Percentiles rank a stretch among this genome's conserved stretches.
Evolutionary conservation across 1,140 invertebrate species (phyloP).

Genomic region (Drosophila bocki): DNA sequence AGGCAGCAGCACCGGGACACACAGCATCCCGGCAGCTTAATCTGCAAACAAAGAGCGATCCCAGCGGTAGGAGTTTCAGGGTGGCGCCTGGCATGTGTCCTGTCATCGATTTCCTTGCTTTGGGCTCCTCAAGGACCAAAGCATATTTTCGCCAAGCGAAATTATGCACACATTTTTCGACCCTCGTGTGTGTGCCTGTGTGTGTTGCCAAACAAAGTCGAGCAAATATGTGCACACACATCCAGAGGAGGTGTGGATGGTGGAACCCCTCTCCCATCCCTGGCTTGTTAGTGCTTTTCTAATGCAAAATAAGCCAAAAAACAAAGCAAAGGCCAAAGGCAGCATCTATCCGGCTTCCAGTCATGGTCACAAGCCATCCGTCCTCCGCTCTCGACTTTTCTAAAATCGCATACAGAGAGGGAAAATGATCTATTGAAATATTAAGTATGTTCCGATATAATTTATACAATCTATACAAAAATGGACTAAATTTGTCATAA

Average conservation of each 20-base stretch:
- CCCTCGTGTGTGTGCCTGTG: slow-evolving; percentile 4
- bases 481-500: not conserved
- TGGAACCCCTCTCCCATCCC: not conserved
- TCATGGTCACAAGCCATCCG: slow-evolving; percentile 17
- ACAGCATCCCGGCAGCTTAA: slow-evolving; percentile 23
- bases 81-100: slow-evolving; percentile 25
- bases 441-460: not conserved
- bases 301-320: slow-evolving; percentile 66
- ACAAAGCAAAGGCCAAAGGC: slow-evolving; percentile 40
- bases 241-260: slow-evolving; percentile 6
- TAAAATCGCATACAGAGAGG: not conserved
- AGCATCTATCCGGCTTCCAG: slow-evolving; percentile 37
- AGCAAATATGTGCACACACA: slow-evolving; percentile 61
- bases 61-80: not conserved
- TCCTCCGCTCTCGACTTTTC: not conserved
- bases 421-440: not conserved
- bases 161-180: slow-evolving; percentile 70
- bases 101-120: slow-evolving; percentile 45
- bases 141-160: slow-evolving; percentile 66
- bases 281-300: slow-evolving; percentile 40
- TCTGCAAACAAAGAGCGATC: slow-evolving; percentile 41
- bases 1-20: not conserved
- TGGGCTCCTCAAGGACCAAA: slow-evolving; percentile 48
- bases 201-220: slow-evolving; percentile 57
- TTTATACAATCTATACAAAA: too few relatives aligned